Conservation (phyloP, 2,888 invertebrate species). For the Eupithecia subumbrata region DNA sequence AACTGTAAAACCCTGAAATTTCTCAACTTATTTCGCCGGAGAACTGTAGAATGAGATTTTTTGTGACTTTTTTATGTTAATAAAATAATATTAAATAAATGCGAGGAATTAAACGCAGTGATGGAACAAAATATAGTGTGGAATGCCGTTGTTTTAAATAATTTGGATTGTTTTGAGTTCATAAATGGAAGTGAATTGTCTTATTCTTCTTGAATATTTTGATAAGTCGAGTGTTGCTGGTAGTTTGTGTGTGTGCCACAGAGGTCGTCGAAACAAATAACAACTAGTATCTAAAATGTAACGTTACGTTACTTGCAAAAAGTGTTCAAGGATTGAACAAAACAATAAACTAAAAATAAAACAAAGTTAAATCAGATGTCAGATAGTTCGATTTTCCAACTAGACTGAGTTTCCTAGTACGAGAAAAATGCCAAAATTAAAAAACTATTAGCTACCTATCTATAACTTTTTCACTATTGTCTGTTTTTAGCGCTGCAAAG, state of each 20-base stretch:
- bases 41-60: neutral
- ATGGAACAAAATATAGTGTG: constrained; percentile 72
- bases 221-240: constrained; percentile 61
- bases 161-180: constrained; percentile 55
- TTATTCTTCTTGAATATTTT: too few species aligned
- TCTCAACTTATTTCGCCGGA: neutral
- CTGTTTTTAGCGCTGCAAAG: neutral
- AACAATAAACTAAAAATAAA: too few species aligned
- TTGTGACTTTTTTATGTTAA: neutral
- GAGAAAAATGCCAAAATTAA: too few species aligned
- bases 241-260: constrained; percentile 47
- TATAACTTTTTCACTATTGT: neutral
- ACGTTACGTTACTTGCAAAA: neutral
- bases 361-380: too few species aligned
- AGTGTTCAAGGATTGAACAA: too few species aligned
- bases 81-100: constrained; percentile 26
- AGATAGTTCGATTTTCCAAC: too few species aligned
- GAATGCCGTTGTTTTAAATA: constrained; percentile 61
- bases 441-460: neutral
- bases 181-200: constrained; percentile 82
- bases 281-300: neutral
- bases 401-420: too few species aligned
- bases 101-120: constrained; percentile 56
- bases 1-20: neutral
- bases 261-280: neutral